Conservation (phyloP, 1,140 invertebrate genomes). For the Harlomillsia oculata region DNA sequence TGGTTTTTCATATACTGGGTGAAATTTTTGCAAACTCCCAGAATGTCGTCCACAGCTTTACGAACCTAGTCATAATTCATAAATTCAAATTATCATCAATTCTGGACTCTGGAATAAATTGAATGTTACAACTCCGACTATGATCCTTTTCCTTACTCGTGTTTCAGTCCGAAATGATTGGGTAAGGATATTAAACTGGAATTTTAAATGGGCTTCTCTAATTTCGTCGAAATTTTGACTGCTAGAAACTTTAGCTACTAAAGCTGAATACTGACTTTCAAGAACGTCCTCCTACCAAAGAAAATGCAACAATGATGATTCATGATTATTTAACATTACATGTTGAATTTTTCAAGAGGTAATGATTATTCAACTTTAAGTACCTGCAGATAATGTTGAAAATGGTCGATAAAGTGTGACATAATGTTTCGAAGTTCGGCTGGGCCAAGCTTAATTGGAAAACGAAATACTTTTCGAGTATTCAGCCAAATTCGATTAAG, state of each 20-base stretch:
- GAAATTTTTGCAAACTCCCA: slow-evolving; percentile 23
- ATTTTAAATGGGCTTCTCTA: slow-evolving; percentile 25
- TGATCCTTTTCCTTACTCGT: slow-evolving; percentile 5
- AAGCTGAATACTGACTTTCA: slow-evolving; percentile 26
- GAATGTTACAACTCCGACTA: no score
- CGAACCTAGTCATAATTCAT: slow-evolving; percentile 9
- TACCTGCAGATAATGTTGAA: slow-evolving; percentile 34
- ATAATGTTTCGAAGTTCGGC: slow-evolving; percentile 29
- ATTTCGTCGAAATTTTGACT: slow-evolving; percentile 35
- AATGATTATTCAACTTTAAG: no score
- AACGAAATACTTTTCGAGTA: slow-evolving; percentile 30
- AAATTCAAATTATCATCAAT: no score
- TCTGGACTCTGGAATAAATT: no score
- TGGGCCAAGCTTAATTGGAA: slow-evolving; percentile 29
- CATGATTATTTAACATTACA: no score
- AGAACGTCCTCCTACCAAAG: slow-evolving; percentile 29
- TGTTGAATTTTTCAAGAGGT: no score
- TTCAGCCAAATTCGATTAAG: slow-evolving; percentile 31
- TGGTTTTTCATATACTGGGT: slow-evolving; percentile 17
- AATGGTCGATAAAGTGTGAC: slow-evolving; percentile 32
- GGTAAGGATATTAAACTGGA: slow-evolving; percentile 26
- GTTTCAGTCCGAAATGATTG: slow-evolving; percentile 29
- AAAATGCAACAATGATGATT: neutral
- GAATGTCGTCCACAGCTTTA: slow-evolving; percentile 28
- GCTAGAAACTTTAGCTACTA: slow-evolving; percentile 22